phyloP scores from a whole-genome alignment of 2,113 vertebrate genomes.

The Athene cunicularia region DNA sequence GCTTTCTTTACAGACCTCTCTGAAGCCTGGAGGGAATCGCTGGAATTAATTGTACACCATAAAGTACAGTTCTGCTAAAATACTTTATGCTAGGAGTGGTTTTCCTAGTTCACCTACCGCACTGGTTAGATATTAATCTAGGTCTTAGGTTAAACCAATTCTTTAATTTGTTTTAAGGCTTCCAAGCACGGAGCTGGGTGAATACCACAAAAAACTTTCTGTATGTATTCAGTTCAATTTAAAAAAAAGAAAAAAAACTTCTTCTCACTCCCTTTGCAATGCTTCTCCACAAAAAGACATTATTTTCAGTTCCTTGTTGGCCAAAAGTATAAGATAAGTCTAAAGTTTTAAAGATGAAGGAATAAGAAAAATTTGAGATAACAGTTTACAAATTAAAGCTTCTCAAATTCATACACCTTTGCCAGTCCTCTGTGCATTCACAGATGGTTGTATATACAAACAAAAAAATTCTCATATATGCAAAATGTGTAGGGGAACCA shows the following conservation, averaged over 20 bases:
- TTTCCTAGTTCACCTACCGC: background rate
- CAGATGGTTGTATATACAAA: too few species aligned
- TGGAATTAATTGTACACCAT: background rate
- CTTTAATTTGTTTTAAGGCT: background rate
- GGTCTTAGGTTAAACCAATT: background rate
- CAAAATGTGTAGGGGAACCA: background rate
- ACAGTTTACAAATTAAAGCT: background rate
- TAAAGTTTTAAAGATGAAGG: background rate
- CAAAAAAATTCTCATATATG: background rate
- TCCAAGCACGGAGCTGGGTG: background rate
- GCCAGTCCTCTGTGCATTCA: background rate
- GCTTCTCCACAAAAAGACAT: background rate
- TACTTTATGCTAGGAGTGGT: background rate
- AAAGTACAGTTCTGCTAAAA: background rate
- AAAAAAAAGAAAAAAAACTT: too few species aligned
- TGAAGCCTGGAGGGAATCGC: background rate
- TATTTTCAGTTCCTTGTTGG: background rate
- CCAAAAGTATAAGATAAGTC: background rate
- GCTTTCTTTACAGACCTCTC: background rate
- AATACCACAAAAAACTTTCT: background rate
- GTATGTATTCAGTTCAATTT: background rate
- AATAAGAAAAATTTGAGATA: background rate
- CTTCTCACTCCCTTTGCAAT: background rate
- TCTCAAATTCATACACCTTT: background rate
- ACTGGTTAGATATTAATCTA: background rate